A percentile compares a stretch with the other conserved stretches of the same genome.
phyloP scores from a whole-genome alignment of 2,113 vertebrate species.

The Nanger granti region DNA sequence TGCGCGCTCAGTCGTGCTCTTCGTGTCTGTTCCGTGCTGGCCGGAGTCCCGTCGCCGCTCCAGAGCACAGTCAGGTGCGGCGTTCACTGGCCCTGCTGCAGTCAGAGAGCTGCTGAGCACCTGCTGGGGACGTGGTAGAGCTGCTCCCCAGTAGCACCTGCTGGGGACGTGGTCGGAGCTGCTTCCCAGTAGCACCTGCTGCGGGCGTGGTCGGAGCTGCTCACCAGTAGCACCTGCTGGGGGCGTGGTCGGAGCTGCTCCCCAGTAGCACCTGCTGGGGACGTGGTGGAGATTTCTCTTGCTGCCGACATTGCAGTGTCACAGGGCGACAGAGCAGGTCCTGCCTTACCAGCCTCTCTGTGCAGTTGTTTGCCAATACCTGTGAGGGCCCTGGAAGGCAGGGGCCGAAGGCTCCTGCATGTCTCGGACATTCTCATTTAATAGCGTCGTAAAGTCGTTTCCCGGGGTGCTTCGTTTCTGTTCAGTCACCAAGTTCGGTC shows the following conservation, averaged over 20 bases:
- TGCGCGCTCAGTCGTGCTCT: accelerated
- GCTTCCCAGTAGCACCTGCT: neutral
- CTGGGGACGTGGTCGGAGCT: no score
- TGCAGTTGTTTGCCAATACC: accelerated
- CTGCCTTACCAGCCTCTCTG: neutral
- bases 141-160: neutral
- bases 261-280: accelerated
- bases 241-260: neutral
- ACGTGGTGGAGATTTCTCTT: accelerated
- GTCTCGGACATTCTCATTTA: accelerated
- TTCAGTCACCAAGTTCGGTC: neutral
- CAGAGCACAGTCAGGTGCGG: accelerated
- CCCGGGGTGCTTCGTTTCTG: accelerated
- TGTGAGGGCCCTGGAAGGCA: neutral
- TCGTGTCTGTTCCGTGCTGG: accelerated
- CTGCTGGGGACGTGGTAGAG: neutral
- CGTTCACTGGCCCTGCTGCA: accelerated
- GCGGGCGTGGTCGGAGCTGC: no score
- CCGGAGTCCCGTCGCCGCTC: accelerated
- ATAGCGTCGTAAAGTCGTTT: accelerated
- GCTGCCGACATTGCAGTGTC: accelerated
- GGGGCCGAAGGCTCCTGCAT: accelerated
- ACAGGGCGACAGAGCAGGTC: neutral
- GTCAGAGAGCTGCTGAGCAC: neutral
- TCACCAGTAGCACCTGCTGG: no score